Conservation (phyloP, 2,888 invertebrate species). For the Stomorhina lunata region DNA sequence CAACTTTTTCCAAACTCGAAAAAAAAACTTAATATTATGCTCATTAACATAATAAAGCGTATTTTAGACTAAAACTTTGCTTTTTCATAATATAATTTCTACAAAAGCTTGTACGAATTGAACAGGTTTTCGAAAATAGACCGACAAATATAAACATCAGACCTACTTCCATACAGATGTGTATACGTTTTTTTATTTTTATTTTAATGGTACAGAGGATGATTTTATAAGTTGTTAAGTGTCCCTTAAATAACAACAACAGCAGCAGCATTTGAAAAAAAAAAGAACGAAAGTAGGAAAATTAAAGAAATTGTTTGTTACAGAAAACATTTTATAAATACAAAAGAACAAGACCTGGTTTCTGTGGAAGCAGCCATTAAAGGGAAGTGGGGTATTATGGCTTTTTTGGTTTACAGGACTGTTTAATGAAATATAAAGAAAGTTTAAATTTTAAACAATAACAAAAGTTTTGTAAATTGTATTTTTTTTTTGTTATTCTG, state of each 20-base stretch:
- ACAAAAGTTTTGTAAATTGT: conserved; percentile 20
- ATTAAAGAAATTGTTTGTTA: conserved; percentile 46
- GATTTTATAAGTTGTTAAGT: conserved; percentile 59
- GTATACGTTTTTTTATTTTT: conserved; percentile 3
- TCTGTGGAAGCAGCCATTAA: not conserved
- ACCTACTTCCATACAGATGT: not conserved
- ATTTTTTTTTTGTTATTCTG: not conserved
- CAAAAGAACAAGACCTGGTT: not conserved
- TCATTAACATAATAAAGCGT: conserved; percentile 57
- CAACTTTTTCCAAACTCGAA: conserved; percentile 16
- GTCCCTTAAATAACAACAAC: conserved; percentile 36
- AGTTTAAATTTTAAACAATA: conserved; percentile 52
- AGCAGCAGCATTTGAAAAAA: conserved; percentile 7
- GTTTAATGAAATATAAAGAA: conserved; percentile 47
- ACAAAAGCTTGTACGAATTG: not conserved
- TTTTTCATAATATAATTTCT: conserved; percentile 26
- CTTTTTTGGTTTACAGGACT: not conserved
- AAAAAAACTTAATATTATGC: conserved; percentile 20
- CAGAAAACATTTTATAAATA: not conserved
- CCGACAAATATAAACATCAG: not conserved
- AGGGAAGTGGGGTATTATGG: not conserved
- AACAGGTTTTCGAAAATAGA: not conserved
- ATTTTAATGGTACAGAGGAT: conserved; percentile 40
- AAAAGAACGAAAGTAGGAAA: conserved; percentile 26
- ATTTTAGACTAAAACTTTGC: conserved; percentile 38